These are phyloP conservation scores for Thryonomys swinderianus DNA, from an alignment of 2,113 vertebrate species.

Conservation along the genomic window DNA sequence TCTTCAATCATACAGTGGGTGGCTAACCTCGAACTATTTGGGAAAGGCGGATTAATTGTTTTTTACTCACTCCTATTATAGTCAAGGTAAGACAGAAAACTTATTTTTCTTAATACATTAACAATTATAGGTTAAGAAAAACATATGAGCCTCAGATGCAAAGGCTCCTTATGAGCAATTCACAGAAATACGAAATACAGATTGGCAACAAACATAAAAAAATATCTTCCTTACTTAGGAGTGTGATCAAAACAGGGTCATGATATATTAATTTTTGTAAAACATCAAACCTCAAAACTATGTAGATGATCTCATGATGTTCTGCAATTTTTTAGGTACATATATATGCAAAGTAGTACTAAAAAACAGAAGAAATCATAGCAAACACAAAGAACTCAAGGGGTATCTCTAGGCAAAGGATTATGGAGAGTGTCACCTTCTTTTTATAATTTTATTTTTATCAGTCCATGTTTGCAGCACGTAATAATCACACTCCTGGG, in stretches of 20 bases:
- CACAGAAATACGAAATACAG: background rate
- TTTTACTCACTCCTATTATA: background rate
- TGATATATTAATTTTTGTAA: background rate
- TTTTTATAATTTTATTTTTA: background rate
- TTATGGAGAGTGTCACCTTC: background rate
- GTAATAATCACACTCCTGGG: background rate
- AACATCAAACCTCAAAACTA: background rate
- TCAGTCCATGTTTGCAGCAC: background rate
- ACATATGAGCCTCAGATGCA: background rate
- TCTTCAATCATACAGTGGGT: background rate
- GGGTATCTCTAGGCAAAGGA: background rate
- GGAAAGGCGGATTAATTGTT: background rate
- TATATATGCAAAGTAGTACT: background rate
- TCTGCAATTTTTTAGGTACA: background rate
- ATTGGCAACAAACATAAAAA: background rate
- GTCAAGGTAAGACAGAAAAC: background rate
- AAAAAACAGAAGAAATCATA: background rate
- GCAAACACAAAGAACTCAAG: background rate
- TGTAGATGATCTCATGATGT: background rate
- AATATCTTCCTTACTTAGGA: background rate
- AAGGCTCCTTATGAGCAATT: background rate
- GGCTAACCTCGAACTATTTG: background rate
- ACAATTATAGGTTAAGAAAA: background rate
- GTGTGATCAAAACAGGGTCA: background rate
- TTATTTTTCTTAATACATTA: slow-evolving; percentile 21